Evolutionary conservation across 1,140 invertebrate genomes (phyloP).

Genomic region (Drosophila mauritiana): DNA sequence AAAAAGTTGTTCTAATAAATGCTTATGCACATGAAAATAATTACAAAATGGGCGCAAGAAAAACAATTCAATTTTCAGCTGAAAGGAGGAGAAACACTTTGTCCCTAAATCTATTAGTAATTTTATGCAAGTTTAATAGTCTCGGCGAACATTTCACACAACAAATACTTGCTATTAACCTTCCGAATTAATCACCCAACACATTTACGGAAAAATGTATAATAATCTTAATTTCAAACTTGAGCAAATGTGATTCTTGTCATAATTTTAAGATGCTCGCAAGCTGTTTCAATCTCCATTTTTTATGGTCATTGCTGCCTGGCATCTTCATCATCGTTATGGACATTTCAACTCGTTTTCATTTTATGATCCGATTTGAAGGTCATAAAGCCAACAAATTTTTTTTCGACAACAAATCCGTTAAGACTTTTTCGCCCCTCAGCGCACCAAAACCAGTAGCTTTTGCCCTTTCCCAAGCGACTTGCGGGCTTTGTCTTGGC

Average conservation of each 20-base stretch:
- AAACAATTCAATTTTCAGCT: not conserved
- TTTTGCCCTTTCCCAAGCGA: not conserved
- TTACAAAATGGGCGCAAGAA: not conserved
- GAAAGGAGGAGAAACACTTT: slow-evolving; percentile 8
- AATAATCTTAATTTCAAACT: no score
- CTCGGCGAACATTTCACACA: no score
- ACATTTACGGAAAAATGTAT: no score
- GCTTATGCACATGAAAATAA: slow-evolving; percentile 36
- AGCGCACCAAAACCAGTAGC: not conserved
- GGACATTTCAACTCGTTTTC: slow-evolving; percentile 44
- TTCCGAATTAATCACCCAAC: no score
- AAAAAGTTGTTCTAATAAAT: slow-evolving; percentile 33
- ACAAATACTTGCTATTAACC: no score
- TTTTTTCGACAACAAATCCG: slow-evolving; percentile 35
- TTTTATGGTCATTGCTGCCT: slow-evolving; percentile 21
- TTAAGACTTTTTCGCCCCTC: slow-evolving; percentile 8
- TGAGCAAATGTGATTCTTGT: not conserved
- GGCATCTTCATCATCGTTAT: slow-evolving; percentile 24
- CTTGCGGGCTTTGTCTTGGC: slow-evolving; percentile 33
- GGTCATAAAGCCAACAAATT: slow-evolving; percentile 34
- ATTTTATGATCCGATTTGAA: slow-evolving; percentile 46
- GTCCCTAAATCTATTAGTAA: not conserved
- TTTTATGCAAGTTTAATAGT: not conserved
- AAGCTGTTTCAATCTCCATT: slow-evolving; percentile 12
- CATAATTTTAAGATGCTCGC: no score